Evolutionary conservation across 2,797 vertebrate genomes (phyloP).

Genomic region (Limnodromus scolopaceus): DNA sequence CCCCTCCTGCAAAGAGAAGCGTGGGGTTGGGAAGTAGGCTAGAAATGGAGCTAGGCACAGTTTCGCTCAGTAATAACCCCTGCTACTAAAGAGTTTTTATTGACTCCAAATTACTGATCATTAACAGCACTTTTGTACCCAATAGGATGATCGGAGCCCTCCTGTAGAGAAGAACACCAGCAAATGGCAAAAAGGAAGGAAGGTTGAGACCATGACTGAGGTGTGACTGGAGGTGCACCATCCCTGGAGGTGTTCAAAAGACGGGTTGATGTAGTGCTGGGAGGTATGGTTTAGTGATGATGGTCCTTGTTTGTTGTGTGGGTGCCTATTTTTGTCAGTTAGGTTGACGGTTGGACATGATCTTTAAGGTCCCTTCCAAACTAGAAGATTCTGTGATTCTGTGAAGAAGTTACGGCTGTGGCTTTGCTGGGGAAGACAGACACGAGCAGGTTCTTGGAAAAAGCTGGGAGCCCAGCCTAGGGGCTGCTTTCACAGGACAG

Average conservation of each 20-base stretch:
- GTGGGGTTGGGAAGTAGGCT: not conserved
- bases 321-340: too few species aligned
- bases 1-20: not conserved
- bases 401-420: accelerated
- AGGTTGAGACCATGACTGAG: not conserved
- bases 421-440: not conserved
- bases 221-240: too few species aligned
- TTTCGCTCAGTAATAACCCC: not conserved
- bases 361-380: too few species aligned
- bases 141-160: not conserved
- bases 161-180: not conserved
- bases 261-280: too few species aligned
- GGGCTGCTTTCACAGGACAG: not conserved
- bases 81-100: constrained; percentile 21
- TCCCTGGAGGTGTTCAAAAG: too few species aligned
- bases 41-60: not conserved
- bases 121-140: constrained; percentile 2
- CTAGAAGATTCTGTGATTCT: too few species aligned
- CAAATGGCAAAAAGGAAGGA: not conserved
- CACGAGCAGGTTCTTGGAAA: not conserved
- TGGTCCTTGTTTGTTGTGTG: too few species aligned
- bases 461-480: not conserved
- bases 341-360: too few species aligned
- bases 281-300: too few species aligned
- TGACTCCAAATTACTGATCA: constrained; percentile 24